phyloP scores from a whole-genome alignment of 2,797 vertebrate genomes.

The Botia almorhae region DNA sequence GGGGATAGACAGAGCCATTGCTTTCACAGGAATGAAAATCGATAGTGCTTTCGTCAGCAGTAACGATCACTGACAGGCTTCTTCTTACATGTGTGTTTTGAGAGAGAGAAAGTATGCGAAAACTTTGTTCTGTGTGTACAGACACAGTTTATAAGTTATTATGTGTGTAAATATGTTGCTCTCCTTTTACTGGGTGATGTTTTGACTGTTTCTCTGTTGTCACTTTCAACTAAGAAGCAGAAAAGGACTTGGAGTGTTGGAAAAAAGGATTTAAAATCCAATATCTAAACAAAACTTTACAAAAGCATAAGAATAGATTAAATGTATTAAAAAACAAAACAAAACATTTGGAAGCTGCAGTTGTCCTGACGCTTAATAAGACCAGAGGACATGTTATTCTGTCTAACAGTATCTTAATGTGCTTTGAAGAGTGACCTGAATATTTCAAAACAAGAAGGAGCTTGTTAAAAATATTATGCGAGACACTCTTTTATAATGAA shows the following conservation, averaged over 20 bases:
- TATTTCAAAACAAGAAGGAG: slow-evolving; percentile 5
- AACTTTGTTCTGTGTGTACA: slow-evolving; percentile 21
- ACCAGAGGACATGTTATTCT: slow-evolving; percentile 12
- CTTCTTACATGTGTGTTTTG: background rate
- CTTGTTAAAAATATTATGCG: background rate
- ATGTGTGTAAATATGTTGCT: background rate
- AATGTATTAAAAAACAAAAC: background rate
- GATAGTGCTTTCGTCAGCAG: slow-evolving; percentile 12
- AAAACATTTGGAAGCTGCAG: background rate
- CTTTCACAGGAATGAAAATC: slow-evolving; percentile 27
- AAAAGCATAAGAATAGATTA: background rate
- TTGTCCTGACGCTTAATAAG: slow-evolving; percentile 3
- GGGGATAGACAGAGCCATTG: background rate
- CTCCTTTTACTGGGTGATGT: background rate
- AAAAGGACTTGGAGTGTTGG: background rate
- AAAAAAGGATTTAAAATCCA: background rate
- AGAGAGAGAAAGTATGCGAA: background rate
- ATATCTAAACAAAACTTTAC: background rate
- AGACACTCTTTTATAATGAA: background rate
- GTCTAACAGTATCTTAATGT: slow-evolving; percentile 25
- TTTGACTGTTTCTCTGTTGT: slow-evolving; percentile 14
- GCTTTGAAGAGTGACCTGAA: slow-evolving; percentile 19
- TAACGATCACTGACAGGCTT: background rate
- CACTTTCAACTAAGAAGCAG: background rate
- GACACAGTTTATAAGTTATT: slow-evolving; percentile 8